Percentiles rank a stretch among this genome's conserved stretches.
Conservation (phyloP, 2,113 vertebrate species). For the Platichthys flesus region DNA sequence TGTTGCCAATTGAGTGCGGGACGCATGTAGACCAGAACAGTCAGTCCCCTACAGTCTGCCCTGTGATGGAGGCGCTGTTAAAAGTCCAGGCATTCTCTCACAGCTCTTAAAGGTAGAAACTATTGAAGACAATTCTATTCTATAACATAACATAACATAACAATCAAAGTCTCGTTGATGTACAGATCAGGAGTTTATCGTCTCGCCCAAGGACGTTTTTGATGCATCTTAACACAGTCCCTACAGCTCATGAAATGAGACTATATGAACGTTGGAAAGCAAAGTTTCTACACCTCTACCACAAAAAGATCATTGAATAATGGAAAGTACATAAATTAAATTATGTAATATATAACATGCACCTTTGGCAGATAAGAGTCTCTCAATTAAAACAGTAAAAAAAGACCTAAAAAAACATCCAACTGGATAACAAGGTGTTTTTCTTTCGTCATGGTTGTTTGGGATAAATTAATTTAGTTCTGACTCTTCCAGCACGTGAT, state of each 20-base stretch:
- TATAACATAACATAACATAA: conserved; percentile 6
- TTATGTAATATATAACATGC: no score
- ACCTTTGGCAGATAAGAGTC: no score
- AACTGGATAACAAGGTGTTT: no score
- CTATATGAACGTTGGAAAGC: background rate
- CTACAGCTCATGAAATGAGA: background rate
- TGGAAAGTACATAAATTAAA: background rate
- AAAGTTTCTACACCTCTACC: background rate
- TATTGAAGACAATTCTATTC: conserved; percentile 8
- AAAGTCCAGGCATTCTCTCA: background rate
- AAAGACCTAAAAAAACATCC: no score
- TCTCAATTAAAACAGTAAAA: no score
- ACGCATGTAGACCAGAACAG: conserved; percentile 34
- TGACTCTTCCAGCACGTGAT: no score
- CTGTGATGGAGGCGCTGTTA: conserved; percentile 37
- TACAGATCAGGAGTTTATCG: conserved; percentile 1
- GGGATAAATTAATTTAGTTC: no score
- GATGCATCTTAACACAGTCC: background rate
- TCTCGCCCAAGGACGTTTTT: background rate
- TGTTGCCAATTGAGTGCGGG: conserved; percentile 49
- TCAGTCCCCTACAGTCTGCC: conserved; percentile 38
- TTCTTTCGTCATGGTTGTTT: no score
- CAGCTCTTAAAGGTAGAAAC: conserved; percentile 26
- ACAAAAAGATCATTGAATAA: background rate
- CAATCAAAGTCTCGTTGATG: background rate